Base-by-base conservation (phyloP, 2,888 invertebrate species). In the Drosophila bunnanda region DNA sequence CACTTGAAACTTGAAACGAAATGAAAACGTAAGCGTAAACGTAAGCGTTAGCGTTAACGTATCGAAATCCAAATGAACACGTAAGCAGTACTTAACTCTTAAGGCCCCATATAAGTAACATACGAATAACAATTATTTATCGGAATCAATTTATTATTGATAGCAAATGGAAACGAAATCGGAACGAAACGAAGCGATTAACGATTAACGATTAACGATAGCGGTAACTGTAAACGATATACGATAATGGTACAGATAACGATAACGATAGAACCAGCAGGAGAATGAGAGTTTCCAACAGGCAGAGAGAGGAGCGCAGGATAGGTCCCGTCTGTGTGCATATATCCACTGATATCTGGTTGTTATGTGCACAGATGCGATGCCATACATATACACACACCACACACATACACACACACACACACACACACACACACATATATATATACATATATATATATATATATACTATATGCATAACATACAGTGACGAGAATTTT, bases 71-170 rank as follows among this genome's bases (percentile, higher is more conserved):
- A 52, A 50, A 50, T 50, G 50, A 59, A 55, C 78, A 71, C 53
- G 60, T 58, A 66, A 65, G 52, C 74, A 68, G 56, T 79, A 89
- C 65, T 68, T 78, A 80, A 62, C 61, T 66, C 34, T 75, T 87
- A 89, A 89, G 85, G 75, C 61, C 68, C 82, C 41, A 75, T 75
- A 79, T 56, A 83, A 73, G 77, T 74, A 66, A 57, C 76, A 75
- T 74, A 78, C 66, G 52, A 55, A 69, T 67, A 72, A 71, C 32
- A 71, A 76, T 80, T 74, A 79, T 78, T 80, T 82, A 74, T 61
- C 48, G 55, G 77, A 65, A 83, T 66, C 72, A 66, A 79, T 81
- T 79, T 62, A 81, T 84, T 69, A 79, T 65, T 57, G 58, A 70
- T 64, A 70, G 65, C 58, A 41, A 82, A 62, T 30, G 46, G 50